Evolutionary conservation across 2,797 vertebrate genomes (phyloP).

Genomic region (Sebastes diaconus): DNA sequence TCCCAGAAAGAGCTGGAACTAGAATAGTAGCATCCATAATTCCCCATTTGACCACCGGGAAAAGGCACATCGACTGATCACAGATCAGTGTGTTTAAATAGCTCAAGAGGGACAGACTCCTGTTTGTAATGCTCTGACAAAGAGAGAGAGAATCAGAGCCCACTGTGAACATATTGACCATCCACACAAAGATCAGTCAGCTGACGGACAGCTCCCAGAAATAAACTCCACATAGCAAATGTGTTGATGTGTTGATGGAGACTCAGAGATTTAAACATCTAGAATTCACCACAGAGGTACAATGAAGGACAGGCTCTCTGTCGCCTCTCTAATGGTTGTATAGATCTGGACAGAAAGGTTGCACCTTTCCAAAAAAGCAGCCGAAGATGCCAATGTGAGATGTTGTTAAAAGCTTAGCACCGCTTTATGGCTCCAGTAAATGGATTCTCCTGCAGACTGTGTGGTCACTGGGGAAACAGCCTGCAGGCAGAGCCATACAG

Average conservation of each 20-base stretch:
- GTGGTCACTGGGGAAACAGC: slow-evolving; percentile 64
- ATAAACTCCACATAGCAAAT: slow-evolving; percentile 40
- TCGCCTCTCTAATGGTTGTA: slow-evolving; percentile 26
- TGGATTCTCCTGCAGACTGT: slow-evolving; percentile 60
- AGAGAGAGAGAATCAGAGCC: slow-evolving; percentile 38
- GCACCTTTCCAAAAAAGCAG: slow-evolving; percentile 37
- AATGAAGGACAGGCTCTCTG: slow-evolving; percentile 33
- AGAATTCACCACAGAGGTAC: slow-evolving; percentile 33
- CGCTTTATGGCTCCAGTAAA: slow-evolving; percentile 65
- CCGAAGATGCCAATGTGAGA: slow-evolving; percentile 51
- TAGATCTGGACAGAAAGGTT: slow-evolving; percentile 48
- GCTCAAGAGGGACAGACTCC: slow-evolving; percentile 25
- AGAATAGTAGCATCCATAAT: slow-evolving; percentile 49
- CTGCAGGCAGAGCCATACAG: slow-evolving; percentile 5
- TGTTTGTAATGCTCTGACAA: slow-evolving; percentile 10
- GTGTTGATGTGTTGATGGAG: slow-evolving; percentile 24
- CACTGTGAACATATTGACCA: slow-evolving; percentile 48
- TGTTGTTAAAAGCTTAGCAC: slow-evolving; percentile 69
- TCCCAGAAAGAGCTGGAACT: slow-evolving; percentile 13
- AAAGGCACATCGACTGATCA: slow-evolving; percentile 47
- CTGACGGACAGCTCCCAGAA: slow-evolving; percentile 42
- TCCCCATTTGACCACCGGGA: slow-evolving; percentile 11
- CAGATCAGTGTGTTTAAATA: slow-evolving; percentile 52
- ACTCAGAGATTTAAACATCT: slow-evolving; percentile 25
- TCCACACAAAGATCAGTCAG: slow-evolving; percentile 23